Base-by-base conservation (phyloP, 2,113 vertebrate species). In the Crypturellus undulatus region DNA sequence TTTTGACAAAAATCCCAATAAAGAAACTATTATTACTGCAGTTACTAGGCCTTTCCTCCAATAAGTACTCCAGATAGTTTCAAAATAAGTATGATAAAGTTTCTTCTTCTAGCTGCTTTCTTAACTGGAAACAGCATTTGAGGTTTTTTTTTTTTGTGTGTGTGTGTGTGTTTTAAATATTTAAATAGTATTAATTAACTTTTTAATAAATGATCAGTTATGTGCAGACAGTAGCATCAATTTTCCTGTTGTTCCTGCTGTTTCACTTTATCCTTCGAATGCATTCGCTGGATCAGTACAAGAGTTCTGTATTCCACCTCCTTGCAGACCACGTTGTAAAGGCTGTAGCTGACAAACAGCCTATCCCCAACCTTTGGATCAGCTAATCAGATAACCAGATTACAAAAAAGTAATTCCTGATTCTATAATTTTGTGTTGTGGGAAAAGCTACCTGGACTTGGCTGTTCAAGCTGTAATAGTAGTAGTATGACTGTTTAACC, bases 241-340 rank as follows among this genome's bases (percentile, higher is more conserved):
- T 78, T 78, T 38, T 87, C 5, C 40, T 0, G 2, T 45, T 60
- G 2, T 45, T 75, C 17, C n/a, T 81, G 18, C 47, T 54, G 56
- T 28, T 86, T 47, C 70, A 17, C 12, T 3, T 56, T 49, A 56
- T 6, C 80, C 62, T 84, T 56, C 32, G 24, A 8, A 19, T 36
- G 16, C 6, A 0, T 90, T 85, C 69, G 20, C 68, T 67, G 34
- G 43, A 16, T 71, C 79, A 59, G 43, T 1, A 0, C 5, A 21
- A 69, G 12, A 69, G 43, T 11, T 91, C 32, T 87, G 25, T 56
- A 4, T 59, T 49, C 8, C 9, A 21, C 19, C 58, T 60, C 45
- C 21, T 68, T 87, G 38, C 26, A 52, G 67, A 60, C 38, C 51
- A 67, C 43, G 19, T 32, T 72, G 30, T 69, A 24, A 49, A 68